A percentile compares a stretch with the other conserved stretches of the same genome.
Evolutionary conservation across 2,888 invertebrate genomes (phyloP).

Genomic region (Erebia aethiops): DNA sequence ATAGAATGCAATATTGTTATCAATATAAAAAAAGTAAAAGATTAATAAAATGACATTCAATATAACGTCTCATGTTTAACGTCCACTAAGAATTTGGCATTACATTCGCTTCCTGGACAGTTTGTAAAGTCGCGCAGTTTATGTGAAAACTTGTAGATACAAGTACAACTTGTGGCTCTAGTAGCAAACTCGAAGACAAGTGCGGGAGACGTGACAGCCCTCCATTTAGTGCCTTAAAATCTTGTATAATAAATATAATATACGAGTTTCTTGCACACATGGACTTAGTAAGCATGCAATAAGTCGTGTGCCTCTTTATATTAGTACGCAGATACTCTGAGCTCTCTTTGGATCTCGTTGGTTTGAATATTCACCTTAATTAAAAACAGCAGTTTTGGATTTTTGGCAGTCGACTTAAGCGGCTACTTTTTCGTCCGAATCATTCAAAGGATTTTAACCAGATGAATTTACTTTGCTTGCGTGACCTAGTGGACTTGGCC

Average conservation of each 20-base stretch:
- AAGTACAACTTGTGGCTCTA: conserved; percentile 59
- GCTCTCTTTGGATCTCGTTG: no score
- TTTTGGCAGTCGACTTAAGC: no score
- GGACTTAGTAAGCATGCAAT: conserved; percentile 31
- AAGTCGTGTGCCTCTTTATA: not conserved
- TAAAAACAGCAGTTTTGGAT: no score
- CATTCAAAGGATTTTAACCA: no score
- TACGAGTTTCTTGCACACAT: conserved; percentile 32
- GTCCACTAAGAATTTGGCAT: conserved; percentile 67
- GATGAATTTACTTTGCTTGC: no score
- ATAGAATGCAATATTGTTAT: not conserved
- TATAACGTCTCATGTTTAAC: conserved; percentile 38
- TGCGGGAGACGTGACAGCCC: conserved; percentile 72
- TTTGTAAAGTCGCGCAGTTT: conserved; percentile 73
- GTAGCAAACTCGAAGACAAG: conserved; percentile 69
- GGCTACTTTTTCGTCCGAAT: no score
- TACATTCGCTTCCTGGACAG: conserved; percentile 62
- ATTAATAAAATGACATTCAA: conserved; percentile 9
- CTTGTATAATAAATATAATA: conserved; percentile 40
- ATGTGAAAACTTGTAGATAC: conserved; percentile 77
- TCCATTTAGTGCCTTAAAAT: conserved; percentile 42
- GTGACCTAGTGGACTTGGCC: no score
- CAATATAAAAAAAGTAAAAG: not conserved
- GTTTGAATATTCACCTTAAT: no score
- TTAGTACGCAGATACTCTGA: no score